Evolutionary conservation across 2,797 vertebrate species (phyloP), one percentile per base, ranked within the genome.

Genomic region (Nasua narica): DNA sequence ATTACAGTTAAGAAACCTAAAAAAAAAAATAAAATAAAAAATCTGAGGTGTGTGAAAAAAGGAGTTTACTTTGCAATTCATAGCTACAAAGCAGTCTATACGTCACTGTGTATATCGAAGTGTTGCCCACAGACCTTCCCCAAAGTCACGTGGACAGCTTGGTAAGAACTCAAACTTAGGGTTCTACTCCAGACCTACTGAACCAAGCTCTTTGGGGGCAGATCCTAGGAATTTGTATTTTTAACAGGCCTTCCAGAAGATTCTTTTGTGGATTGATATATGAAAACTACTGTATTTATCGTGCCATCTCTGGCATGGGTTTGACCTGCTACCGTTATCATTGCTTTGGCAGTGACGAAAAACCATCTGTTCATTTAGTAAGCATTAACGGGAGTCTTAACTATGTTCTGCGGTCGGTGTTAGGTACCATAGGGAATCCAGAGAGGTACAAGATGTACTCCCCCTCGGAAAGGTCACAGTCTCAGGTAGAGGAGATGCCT

Each of bases 1-100:
- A 40, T 70, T 88, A 3, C 96, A 94, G 50, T 84, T 60, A 81
- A 46, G 84, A 96, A 93, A 87, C 84, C 79, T 70, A 72, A 85
- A 79, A 88, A 85, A 79, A 88, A 85, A 43, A 72, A 85, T 76
- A 88, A 87, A 35, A 76, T 82, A 43, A 43, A 82, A 54, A 54
- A 19, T 40, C 62, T 72, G 40, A 74, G 56, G 58, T 62, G 15
- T 35, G 0, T 12, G 67, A 58, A 65, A 37, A 56, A 65, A n/a
- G 40, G 4, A 15, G 11, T n/a, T 88, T 56, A 19, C 25, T 60
- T 65, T 83, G 65, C 70, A 62, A 52, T 91, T 54, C 27, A 1
- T 70, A 5, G 21, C 50, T 81, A 10, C 37, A 90, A 78, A 84
- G 77, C 7, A 67, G 50, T 2, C 21, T 78, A 0, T 27, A 0